Base-by-base conservation (phyloP, 2,113 vertebrate genomes). In the Trichomycterus rosablanca region DNA sequence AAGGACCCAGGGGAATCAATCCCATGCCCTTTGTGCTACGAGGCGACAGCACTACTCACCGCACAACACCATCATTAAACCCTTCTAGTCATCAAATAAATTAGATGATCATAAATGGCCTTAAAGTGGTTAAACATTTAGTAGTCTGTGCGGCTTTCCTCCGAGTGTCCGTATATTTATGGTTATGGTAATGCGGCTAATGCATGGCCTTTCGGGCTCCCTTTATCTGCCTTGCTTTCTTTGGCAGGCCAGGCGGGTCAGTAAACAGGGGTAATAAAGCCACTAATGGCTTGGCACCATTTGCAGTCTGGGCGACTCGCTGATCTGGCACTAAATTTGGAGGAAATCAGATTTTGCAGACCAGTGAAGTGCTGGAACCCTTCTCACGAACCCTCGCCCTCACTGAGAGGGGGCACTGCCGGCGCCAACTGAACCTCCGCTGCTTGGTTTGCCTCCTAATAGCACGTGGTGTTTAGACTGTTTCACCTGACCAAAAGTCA, bases 291-390 rank as follows among this genome's bases (percentile, higher is more conserved):
- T 35, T 51, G 44, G 62, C 18, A 32, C 42, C 44, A 50, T 56
- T 44, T 68, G 39, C 40, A 16, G 19, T 24, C 63, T 62, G 48
- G 63, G 69, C 37, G 19, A 51, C 58, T 64, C 24, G 59, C 67
- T 49, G 75, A 70, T 60, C 34, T 42, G 39, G 60, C 19, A 40
- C 40, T 22, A 12, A 18, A 18, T 55, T 54, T 37, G 23, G 45
- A 59, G 71, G 71, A 77, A 70, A 75, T 74, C 73, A 66, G 45
- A 34, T 45, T 28, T n/a, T n/a, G n/a, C n/a, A n/a, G n/a, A n/a
- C 11, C 15, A 55, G 61, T 63, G 53, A 58, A 74, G 57, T 22
- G 30, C 11, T 65, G 14, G 15, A 24, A 35, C 43, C 43, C 35
- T 34, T 73, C 66, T 65, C 68, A 67, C 64, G 48, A 73, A 37